phyloP scores from a whole-genome alignment of 2,888 invertebrate species.

The Plagiodera versicolora region DNA sequence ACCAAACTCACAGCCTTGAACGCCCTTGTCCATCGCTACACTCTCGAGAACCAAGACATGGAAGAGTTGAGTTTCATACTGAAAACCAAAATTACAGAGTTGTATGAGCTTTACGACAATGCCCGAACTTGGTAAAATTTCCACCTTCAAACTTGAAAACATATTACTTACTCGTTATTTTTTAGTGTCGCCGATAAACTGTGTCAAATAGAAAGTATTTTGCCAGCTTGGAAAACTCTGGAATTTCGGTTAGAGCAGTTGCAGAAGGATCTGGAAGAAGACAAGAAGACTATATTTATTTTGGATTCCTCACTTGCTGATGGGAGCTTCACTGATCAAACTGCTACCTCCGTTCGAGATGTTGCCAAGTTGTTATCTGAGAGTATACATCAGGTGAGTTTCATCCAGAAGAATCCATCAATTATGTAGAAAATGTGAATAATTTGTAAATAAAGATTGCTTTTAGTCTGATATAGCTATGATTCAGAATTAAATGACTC shows the following conservation, averaged over 20 bases:
- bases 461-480: too few relatives aligned
- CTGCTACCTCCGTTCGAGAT: slow-evolving; percentile 61
- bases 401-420: too few relatives aligned
- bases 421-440: too few relatives aligned
- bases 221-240: slow-evolving; percentile 75
- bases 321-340: slow-evolving; percentile 55
- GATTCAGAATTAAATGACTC: too few relatives aligned
- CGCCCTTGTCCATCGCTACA: slow-evolving; percentile 61
- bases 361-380: slow-evolving; percentile 63
- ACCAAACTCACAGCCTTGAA: slow-evolving; percentile 62
- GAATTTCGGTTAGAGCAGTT: slow-evolving; percentile 76
- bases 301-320: slow-evolving; percentile 56
- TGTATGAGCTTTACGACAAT: slow-evolving; percentile 72
- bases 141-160: background rate
- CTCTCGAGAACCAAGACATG: slow-evolving; percentile 55
- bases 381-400: slow-evolving; percentile 49
- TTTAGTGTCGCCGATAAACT: slow-evolving; percentile 72
- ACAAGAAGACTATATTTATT: slow-evolving; percentile 63
- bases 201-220: slow-evolving; percentile 70
- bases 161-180: background rate
- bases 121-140: slow-evolving; percentile 66
- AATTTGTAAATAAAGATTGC: too few relatives aligned
- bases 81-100: slow-evolving; percentile 66
- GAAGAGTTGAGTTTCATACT: slow-evolving; percentile 56
- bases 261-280: slow-evolving; percentile 74